Percentiles rank a stretch among this genome's conserved stretches.
Evolutionary conservation across 2,113 vertebrate species (phyloP).

Genomic region (Lontra canadensis): DNA sequence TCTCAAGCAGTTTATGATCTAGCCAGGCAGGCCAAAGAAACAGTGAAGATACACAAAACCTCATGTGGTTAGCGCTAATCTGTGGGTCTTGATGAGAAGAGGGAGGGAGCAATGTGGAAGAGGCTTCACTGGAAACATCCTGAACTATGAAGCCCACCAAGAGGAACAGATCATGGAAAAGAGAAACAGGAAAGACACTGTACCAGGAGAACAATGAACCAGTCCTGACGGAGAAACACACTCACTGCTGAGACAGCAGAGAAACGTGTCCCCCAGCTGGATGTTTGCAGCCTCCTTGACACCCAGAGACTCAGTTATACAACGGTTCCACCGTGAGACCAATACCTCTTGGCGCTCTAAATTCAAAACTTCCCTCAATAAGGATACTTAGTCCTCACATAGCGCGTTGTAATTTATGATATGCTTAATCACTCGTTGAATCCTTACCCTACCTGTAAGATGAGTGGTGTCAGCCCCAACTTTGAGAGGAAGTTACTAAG

Average conservation of each 20-base stretch:
- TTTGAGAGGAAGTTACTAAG: not conserved
- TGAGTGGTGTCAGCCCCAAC: not conserved
- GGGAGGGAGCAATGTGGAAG: not conserved
- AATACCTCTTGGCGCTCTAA: not conserved
- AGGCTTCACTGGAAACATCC: not conserved
- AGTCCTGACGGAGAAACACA: rapidly evolving
- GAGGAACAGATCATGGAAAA: not conserved
- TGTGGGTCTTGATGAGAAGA: not conserved
- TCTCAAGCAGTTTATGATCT: not conserved
- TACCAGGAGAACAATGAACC: not conserved
- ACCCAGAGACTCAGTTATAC: not conserved
- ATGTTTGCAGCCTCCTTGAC: rapidly evolving
- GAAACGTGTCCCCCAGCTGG: not conserved
- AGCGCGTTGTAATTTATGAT: not conserved
- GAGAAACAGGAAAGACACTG: not conserved
- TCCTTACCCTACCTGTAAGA: not conserved
- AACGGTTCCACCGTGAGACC: rapidly evolving
- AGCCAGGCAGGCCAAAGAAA: not conserved
- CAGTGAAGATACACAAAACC: not conserved
- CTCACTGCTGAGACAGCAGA: no score
- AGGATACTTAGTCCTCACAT: not conserved
- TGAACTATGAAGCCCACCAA: not conserved
- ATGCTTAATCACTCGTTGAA: not conserved
- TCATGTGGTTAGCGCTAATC: not conserved
- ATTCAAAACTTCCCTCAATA: not conserved